phyloP scores from a whole-genome alignment of 2,797 vertebrate genomes.

The Chelon auratus region DNA sequence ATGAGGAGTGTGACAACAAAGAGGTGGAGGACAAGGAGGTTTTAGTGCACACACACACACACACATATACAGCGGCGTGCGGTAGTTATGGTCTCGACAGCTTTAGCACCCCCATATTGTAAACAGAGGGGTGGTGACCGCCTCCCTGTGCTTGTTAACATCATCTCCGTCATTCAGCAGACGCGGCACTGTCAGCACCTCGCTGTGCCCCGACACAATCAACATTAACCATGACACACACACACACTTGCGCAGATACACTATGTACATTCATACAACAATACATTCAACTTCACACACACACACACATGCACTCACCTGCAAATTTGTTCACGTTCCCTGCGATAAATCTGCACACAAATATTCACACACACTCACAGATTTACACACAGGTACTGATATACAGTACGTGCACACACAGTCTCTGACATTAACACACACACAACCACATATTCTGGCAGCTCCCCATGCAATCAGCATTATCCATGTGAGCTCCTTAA shows the following conservation, averaged over 20 bases:
- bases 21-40: constrained; percentile 71
- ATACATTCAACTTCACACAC: constrained; percentile 28
- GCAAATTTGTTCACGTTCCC: constrained; percentile 31
- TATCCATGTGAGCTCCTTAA: constrained; percentile 87
- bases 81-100: constrained; percentile 81
- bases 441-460: constrained; percentile 41
- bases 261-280: constrained; percentile 39
- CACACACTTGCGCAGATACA: constrained; percentile 36
- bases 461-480: constrained; percentile 82
- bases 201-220: constrained; percentile 83
- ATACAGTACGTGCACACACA: constrained; percentile 33
- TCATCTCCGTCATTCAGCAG: constrained; percentile 88
- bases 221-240: constrained; percentile 87
- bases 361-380: constrained; percentile 34
- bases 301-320: constrained; percentile 13
- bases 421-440: constrained; percentile 14
- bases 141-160: constrained; percentile 88
- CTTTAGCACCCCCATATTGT: constrained; percentile 87
- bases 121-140: constrained; percentile 85
- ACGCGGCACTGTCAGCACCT: constrained; percentile 85
- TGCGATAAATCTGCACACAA: constrained; percentile 36
- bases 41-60: constrained; percentile 57
- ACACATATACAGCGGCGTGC: constrained; percentile 42
- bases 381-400: constrained; percentile 30
- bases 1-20: constrained; percentile 80